Percentiles rank a stretch among this genome's conserved stretches.
Evolutionary conservation across 1,140 invertebrate species (phyloP).

Genomic region (Drosophila subpulchrella): DNA sequence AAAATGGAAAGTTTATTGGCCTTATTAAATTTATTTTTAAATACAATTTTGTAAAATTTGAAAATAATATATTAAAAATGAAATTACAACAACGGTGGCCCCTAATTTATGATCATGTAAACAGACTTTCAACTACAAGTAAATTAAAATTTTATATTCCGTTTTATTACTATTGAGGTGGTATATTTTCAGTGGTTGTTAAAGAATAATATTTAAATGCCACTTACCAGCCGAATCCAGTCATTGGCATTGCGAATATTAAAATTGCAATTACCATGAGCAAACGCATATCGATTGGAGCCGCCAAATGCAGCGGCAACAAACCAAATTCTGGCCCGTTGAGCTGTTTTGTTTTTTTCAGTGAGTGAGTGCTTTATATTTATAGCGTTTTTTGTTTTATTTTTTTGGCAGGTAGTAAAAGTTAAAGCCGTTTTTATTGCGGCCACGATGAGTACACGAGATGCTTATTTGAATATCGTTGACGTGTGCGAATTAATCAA

Average conservation of each 20-base stretch:
- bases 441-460: slow-evolving; percentile 58
- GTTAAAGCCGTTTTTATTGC: slow-evolving; percentile 64
- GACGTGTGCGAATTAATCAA: slow-evolving; percentile 72
- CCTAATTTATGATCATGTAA: too few relatives aligned
- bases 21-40: too few relatives aligned
- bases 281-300: slow-evolving; percentile 81
- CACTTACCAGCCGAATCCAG: slow-evolving; percentile 82
- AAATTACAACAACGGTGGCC: too few relatives aligned
- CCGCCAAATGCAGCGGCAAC: slow-evolving; percentile 72
- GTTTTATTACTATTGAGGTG: too few relatives aligned
- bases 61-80: too few relatives aligned
- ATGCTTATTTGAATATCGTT: slow-evolving; percentile 69
- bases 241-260: slow-evolving; percentile 84
- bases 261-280: slow-evolving; percentile 83
- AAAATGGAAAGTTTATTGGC: too few relatives aligned
- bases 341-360: slow-evolving; percentile 26
- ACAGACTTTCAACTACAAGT: too few relatives aligned
- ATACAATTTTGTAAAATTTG: too few relatives aligned
- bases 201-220: neutral
- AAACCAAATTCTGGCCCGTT: slow-evolving; percentile 74
- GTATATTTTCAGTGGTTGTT: neutral
- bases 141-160: too few relatives aligned
- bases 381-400: slow-evolving; percentile 7
- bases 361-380: slow-evolving; percentile 19
- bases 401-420: slow-evolving; percentile 69